These are phyloP conservation scores for Heliconius sara DNA, from an alignment of 2,888 invertebrate species.

Conservation along the genomic window DNA sequence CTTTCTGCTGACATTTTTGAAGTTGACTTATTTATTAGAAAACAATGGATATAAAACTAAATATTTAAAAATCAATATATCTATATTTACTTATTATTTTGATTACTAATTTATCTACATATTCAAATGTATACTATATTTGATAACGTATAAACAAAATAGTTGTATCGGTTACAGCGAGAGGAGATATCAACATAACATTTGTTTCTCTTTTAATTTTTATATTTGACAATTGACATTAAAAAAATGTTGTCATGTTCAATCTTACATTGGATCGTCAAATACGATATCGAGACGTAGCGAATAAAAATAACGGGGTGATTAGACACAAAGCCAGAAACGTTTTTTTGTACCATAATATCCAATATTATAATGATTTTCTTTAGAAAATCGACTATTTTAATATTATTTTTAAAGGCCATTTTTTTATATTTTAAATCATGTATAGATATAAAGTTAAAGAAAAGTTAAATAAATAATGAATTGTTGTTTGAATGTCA, in stretches of 20 bases:
- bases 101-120: background rate
- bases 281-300: background rate
- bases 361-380: background rate
- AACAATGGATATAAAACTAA: background rate
- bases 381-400: no score
- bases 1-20: background rate
- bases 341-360: background rate
- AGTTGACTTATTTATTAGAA: background rate
- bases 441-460: no score
- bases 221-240: background rate
- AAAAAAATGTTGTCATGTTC: background rate
- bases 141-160: background rate
- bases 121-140: background rate
- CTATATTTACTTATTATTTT: background rate
- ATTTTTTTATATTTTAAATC: no score
- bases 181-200: background rate
- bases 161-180: background rate
- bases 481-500: no score
- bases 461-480: no score
- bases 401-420: no score
- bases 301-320: background rate
- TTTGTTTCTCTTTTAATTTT: constrained; percentile 1
- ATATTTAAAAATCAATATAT: background rate
- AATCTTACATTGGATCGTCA: background rate
- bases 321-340: background rate